Base-by-base conservation (phyloP, 2,888 invertebrate species). In the Dyspetes luteomarginatus region DNA sequence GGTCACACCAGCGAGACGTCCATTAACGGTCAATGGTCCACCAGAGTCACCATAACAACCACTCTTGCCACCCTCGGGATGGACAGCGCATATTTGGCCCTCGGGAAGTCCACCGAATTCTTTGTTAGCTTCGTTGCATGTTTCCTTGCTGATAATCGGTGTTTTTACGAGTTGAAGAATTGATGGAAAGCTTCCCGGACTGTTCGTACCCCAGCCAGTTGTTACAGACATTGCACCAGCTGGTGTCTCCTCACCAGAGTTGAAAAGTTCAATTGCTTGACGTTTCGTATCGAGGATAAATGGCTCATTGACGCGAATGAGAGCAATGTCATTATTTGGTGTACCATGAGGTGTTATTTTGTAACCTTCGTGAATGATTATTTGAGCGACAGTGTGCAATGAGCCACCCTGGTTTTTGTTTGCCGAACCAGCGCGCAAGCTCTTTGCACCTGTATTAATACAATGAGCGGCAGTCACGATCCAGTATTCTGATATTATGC, bases 381-480 rank as follows among this genome's bases (percentile, higher is more conserved):
- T 87, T 62, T 93, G 92, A 0, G 91, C 91, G 0, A 94, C 92
- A 9, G 90, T 89, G 17, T 94, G 88, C 0, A 94, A 2, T 52
- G 92, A 85, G 0, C 95, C 95, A 0, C 93, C 94, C 0, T 84
- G 92, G 43, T 55, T 7, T 0, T 36, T 36, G 36, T 7, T n/a
- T 17, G 0, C 94, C 93, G 9, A 93, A 2, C 95, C 95, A 1
- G 93, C 92, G 0, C 94, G 93, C 55, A 72, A 81, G 0, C 1
- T 0, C 4, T 1, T 83, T 15, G 30, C 30, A 3, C 24, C 3
- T 2, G 3, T 19, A 12, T 19, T 24, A 28, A 93, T 86, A 81
- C 95, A 95, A 85, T 94, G 94, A 0, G 94, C 94, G 4, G 95
- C 94, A 0, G 94, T 94, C 0, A 95, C 68, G 0, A 94, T 89